A percentile compares a stretch with the other conserved stretches of the same genome.
phyloP scores from a whole-genome alignment of 2,113 vertebrate genomes.

The Zapornia atra region DNA sequence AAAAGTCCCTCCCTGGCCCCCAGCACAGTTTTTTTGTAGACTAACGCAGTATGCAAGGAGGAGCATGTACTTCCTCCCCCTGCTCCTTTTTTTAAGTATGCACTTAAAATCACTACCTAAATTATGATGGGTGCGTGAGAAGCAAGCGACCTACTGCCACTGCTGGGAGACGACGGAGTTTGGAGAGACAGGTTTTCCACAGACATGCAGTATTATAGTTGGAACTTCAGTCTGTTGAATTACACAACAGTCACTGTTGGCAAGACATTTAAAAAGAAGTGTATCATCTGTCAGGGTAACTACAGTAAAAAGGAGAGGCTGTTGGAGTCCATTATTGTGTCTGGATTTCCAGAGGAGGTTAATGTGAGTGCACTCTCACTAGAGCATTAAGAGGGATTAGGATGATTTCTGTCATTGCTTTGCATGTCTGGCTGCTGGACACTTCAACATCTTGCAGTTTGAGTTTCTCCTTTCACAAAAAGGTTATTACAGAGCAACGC shows the following conservation, averaged over 20 bases:
- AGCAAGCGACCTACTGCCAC: background rate
- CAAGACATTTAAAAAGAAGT: background rate
- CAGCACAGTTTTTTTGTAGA: background rate
- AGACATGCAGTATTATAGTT: background rate
- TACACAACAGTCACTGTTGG: background rate
- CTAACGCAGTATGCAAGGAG: background rate
- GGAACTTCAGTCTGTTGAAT: background rate
- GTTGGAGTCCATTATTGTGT: background rate
- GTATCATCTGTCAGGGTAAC: background rate
- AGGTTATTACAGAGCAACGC: background rate
- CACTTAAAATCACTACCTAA: background rate
- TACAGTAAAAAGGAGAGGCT: background rate
- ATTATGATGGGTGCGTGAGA: background rate
- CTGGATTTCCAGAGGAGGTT: background rate
- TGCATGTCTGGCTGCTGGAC: background rate
- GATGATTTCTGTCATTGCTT: background rate
- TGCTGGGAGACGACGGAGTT: background rate
- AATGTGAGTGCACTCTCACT: background rate
- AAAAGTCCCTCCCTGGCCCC: background rate
- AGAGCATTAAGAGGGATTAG: background rate
- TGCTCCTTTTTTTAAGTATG: rapidly evolving
- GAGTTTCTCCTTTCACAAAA: background rate
- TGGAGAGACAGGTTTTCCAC: background rate
- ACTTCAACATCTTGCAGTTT: background rate
- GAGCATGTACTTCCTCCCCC: background rate